Evolutionary conservation across 2,113 vertebrate genomes (phyloP), one percentile per base, ranked within the genome.

Genomic region (Lophius piscatorius): DNA sequence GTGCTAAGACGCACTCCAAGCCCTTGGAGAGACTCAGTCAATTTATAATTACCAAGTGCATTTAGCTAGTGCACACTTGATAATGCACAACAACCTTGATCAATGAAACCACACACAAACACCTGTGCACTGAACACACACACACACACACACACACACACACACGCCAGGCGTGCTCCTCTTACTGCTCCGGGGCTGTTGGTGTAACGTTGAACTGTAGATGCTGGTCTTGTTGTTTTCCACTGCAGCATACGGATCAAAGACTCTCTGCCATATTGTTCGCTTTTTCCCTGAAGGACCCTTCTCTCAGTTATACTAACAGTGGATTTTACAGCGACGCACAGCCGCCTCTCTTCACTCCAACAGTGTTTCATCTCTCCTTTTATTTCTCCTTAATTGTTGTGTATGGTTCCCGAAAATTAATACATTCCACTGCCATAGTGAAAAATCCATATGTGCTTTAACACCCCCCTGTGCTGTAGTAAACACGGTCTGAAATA

Each of bases 31-130:
- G 41, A 39, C 17, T 28, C 22, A 1, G 80, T 82, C 81, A 71
- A 63, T 84, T 61, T 56, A 63, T 70, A 72, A 68, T 85, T 76
- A 82, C 52, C 41, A 24, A 60, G 54, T 68, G 51, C 7, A 5
- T 72, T 79, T 76, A 29, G 54, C 71, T 61, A 63, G 47, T 75
- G 68, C 78, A 63, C 51, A 9, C 33, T 40, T 49, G 56, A 71
- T 82, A 66, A 63, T 61, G 31, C 58, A 44, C 20, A 51, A 46
- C 9, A 18, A 34, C 24, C 33, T 35, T 5, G 40, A 56, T 83
- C 57, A 58, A 80, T 83, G 65, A 39, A 42, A 41, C 21, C 49
- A 40, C 47, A 55, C 34, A 44, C 5, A 23, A 11, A 31, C 36
- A 42, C 28, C 28, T 28, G 6, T 6, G 40, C 44, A 46, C 13